phyloP scores from a whole-genome alignment of 2,797 vertebrate genomes.

The Siniperca scherzeri region DNA sequence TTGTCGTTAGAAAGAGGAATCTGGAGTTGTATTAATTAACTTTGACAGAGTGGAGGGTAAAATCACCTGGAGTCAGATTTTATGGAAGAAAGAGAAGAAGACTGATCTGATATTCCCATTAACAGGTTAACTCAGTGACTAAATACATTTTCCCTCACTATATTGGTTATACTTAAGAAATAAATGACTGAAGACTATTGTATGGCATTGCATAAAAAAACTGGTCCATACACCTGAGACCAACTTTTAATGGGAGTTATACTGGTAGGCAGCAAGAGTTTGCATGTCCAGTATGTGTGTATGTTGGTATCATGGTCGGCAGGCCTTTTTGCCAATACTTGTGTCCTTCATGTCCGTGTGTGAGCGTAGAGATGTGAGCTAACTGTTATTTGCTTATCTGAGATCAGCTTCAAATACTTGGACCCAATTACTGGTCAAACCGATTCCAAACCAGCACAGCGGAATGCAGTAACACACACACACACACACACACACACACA shows the following conservation, averaged over 20 bases:
- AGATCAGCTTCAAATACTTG: slow-evolving; percentile 22
- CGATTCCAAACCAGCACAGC: slow-evolving; percentile 18
- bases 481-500: not conserved
- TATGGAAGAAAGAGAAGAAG: not conserved
- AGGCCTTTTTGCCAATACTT: not conserved
- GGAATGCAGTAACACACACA: slow-evolving; percentile 1
- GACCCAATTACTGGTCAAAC: slow-evolving; percentile 12
- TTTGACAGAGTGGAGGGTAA: slow-evolving; percentile 13
- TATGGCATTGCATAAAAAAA: not conserved
- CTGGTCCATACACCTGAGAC: not conserved
- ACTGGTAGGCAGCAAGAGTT: not conserved
- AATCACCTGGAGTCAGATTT: slow-evolving; percentile 13
- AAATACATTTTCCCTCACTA: not conserved
- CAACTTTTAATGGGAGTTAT: not conserved
- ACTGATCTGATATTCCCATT: slow-evolving; percentile 1
- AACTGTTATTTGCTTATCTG: slow-evolving; percentile 12
- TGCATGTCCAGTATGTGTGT: not conserved
- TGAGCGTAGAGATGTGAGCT: not conserved
- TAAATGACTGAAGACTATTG: not conserved
- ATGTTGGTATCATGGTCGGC: not conserved
- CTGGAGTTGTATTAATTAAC: slow-evolving; percentile 38
- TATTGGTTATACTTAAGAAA: not conserved
- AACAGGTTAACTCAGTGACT: not conserved
- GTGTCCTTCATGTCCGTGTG: slow-evolving; percentile 3
- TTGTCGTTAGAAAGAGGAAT: slow-evolving; percentile 34